These are phyloP conservation scores for Falco columbarius DNA, from an alignment of 2,797 vertebrate species.

Conservation along the genomic window DNA sequence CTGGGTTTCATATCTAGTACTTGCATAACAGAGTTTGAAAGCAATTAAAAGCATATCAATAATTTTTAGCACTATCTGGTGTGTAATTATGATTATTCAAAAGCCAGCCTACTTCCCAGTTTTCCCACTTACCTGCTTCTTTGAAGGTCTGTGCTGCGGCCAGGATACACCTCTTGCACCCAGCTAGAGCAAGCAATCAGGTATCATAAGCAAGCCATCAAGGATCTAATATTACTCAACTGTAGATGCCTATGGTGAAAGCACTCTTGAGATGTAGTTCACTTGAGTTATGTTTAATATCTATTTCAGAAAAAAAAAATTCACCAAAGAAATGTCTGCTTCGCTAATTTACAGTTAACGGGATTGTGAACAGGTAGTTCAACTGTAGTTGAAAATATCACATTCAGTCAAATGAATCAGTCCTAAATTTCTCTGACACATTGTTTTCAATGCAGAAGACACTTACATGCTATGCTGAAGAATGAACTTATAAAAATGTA, in stretches of 20 bases:
- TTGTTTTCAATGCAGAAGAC: not conserved
- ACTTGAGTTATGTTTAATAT: not conserved
- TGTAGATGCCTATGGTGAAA: not conserved
- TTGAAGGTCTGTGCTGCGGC: not conserved
- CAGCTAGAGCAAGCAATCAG: not conserved
- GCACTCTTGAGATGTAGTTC: not conserved
- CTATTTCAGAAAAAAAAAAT: not conserved
- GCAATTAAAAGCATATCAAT: not conserved
- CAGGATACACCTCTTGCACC: not conserved
- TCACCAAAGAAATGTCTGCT: not conserved
- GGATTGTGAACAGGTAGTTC: not conserved
- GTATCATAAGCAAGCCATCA: not conserved
- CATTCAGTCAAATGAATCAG: not conserved
- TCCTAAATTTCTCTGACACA: not conserved
- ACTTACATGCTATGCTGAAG: not conserved
- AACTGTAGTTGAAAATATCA: not conserved
- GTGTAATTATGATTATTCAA: not conserved
- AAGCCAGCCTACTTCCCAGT: not conserved
- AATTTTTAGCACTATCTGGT: not conserved
- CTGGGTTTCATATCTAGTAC: not conserved
- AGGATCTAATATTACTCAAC: not conserved
- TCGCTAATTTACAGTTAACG: not conserved
- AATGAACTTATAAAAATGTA: not conserved
- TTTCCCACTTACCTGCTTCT: not conserved
- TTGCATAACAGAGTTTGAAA: not conserved